Evolutionary conservation across 2,888 invertebrate genomes (phyloP), one percentile per base, ranked within the genome.

Genomic region (Apocheima hispidaria): DNA sequence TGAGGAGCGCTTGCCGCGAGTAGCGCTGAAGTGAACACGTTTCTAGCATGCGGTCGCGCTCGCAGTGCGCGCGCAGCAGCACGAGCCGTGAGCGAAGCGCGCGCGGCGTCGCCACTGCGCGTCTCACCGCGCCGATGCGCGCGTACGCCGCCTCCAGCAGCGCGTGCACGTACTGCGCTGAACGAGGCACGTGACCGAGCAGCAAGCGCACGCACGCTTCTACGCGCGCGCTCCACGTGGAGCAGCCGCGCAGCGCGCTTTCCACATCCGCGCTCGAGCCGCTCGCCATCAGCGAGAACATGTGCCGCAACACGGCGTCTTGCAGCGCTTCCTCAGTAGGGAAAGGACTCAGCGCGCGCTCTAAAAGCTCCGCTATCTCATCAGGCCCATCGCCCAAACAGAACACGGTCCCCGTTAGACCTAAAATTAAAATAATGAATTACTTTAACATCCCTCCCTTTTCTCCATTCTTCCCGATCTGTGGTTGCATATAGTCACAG

Each of bases 331-430:
- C 75, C 2, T 81, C 76, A 0, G 74, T 73, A 4, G 71, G 56
- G 52, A 66, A 78, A 2, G 69, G 63, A 4, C 64, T 53, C 2
- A 86, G 56, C 20, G 81, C 70, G 6, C 74, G 65, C 41, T 81
- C 72, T 0, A 89, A 60, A 0, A 69, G 57, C 0, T 26, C 49
- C 10, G 71, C 49, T 20, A 82, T 72, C 30, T 86, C 83, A 4
- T 75, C 75, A 0, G 87, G 88, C 2, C 70, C 69, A 1, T 70
- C 72, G 1, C 88, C 88, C 10, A 87, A 44, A 52, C 83, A 86
- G 62, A 78, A 89, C 2, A 89, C 74, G 0, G 82, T 86, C 3
- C 88, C 88, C n/a, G 33, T 33, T 33, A 33, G 12, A 33, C 33
- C 33, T 33, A n/a, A 33, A 33, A 4, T n/a, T n/a, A n/a, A n/a